Conservation (phyloP, 2,113 vertebrate genomes). For the Heloderma charlesbogerti region DNA sequence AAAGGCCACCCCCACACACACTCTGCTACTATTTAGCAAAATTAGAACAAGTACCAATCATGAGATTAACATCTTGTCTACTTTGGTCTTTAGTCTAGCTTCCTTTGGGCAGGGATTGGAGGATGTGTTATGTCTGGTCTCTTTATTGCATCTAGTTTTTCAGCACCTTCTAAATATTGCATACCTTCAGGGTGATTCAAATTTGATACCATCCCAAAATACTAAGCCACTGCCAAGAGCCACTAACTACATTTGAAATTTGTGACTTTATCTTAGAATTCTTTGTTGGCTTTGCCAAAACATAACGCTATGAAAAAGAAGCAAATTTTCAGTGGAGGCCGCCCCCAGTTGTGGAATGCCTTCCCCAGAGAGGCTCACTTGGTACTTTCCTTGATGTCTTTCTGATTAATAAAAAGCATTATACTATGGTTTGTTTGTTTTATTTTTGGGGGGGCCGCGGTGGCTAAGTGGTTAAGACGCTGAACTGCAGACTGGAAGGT, state of each 20-base stretch:
- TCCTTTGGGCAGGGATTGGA: too few relatives aligned
- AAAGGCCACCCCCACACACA: not conserved
- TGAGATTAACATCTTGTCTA: not conserved
- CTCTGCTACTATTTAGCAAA: not conserved
- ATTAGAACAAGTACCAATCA: too few relatives aligned
- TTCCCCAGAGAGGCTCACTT: not conserved
- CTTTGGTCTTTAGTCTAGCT: not conserved
- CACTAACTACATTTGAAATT: not conserved
- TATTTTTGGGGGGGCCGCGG: too few relatives aligned
- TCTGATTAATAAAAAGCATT: not conserved
- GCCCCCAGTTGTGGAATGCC: not conserved
- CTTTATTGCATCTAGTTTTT: not conserved
- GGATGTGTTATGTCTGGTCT: not conserved
- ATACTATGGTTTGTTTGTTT: not conserved
- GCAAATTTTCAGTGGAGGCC: not conserved
- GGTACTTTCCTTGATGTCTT: not conserved
- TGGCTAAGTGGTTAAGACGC: too few relatives aligned
- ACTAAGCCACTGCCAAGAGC: not conserved
- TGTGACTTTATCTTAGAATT: not conserved
- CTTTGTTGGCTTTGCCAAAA: not conserved
- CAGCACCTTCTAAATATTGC: not conserved
- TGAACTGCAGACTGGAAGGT: too few relatives aligned
- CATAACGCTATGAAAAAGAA: not conserved
- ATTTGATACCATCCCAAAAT: not conserved
- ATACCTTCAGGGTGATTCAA: not conserved